Evolutionary conservation across 2,113 vertebrate genomes (phyloP).

Genomic region (Siphamia tubifer): DNA sequence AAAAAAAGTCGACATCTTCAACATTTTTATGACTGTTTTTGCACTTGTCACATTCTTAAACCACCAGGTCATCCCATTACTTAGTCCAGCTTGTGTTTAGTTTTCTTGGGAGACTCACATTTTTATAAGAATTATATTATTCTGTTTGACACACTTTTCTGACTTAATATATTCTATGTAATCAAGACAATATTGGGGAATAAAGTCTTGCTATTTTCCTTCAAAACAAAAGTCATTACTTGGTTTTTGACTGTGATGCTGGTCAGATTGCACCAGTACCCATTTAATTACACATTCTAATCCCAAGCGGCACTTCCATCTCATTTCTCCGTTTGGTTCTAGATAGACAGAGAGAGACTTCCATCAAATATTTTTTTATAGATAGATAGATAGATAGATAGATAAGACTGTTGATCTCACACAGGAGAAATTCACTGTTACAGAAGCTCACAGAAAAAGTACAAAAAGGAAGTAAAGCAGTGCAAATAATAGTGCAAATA

Average conservation of each 20-base stretch:
- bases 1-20: conserved; percentile 3
- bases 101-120: neutral
- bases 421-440: too few relatives aligned
- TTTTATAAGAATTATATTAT: neutral
- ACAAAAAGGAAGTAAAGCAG: too few relatives aligned
- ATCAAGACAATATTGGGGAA: neutral
- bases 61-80: neutral
- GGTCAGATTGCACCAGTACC: conserved; percentile 22
- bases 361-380: conserved; percentile 3
- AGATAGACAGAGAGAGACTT: conserved; percentile 14
- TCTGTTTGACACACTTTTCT: neutral
- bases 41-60: neutral
- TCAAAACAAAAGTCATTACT: conserved; percentile 13
- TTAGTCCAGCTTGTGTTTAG: neutral
- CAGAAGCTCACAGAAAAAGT: too few relatives aligned
- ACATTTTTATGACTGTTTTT: conserved; percentile 10
- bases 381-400: too few relatives aligned
- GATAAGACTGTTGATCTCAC: too few relatives aligned
- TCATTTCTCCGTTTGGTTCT: conserved; percentile 21
- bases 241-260: conserved; percentile 9
- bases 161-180: neutral
- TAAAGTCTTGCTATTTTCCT: conserved; percentile 9
- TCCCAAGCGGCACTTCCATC: conserved; percentile 26
- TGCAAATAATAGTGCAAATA: too few relatives aligned
- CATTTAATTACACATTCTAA: conserved; percentile 58